phyloP scores from a whole-genome alignment of 2,113 vertebrate species.

The Aleadryas rufinucha region DNA sequence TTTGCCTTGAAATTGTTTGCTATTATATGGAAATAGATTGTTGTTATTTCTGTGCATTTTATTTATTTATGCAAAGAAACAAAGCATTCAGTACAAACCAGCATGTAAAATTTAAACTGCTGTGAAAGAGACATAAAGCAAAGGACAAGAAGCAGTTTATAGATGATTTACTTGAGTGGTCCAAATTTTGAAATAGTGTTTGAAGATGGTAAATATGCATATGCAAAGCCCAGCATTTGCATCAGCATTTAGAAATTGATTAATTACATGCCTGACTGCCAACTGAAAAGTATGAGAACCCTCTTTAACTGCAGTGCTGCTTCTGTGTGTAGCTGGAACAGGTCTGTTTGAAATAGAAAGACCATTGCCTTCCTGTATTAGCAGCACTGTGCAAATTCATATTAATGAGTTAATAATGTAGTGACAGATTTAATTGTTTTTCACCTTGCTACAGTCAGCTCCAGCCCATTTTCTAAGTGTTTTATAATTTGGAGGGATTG shows the following conservation, averaged over 20 bases:
- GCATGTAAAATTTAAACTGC: background rate
- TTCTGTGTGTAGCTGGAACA: background rate
- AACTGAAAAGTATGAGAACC: background rate
- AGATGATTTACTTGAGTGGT: background rate
- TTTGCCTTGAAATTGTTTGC: constrained; percentile 5
- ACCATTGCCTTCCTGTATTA: background rate
- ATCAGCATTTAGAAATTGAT: constrained; percentile 9
- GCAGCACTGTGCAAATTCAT: background rate
- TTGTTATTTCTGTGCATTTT: background rate
- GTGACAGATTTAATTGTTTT: constrained; percentile 3
- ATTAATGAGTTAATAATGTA: background rate
- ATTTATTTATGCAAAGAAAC: constrained; percentile 42
- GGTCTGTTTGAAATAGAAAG: background rate
- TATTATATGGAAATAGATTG: background rate
- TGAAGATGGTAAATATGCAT: background rate
- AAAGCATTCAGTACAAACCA: background rate
- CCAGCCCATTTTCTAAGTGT: background rate
- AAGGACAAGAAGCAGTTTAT: background rate
- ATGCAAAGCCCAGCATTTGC: background rate
- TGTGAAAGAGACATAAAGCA: background rate
- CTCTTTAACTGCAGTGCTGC: background rate
- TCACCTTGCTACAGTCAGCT: background rate
- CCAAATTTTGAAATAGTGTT: background rate
- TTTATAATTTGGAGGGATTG: background rate
- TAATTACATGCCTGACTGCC: constrained; percentile 24